Conservation (phyloP, 2,888 invertebrate genomes). For the Rotaria sp. region DNA sequence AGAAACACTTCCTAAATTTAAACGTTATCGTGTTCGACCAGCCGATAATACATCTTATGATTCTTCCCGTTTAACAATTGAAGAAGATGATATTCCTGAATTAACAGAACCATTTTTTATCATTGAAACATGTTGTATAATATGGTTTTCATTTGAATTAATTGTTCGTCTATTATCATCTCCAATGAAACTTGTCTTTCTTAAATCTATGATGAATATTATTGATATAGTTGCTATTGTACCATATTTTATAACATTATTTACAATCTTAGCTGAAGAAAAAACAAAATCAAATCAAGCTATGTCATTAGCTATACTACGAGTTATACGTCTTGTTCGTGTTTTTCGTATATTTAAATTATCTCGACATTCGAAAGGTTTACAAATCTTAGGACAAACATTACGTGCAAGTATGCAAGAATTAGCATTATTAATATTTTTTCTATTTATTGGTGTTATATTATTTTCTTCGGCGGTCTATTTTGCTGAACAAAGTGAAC, state of each 20-base stretch:
- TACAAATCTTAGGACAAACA: conserved; percentile 95
- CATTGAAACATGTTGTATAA: conserved; percentile 50
- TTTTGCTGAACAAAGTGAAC: conserved; percentile 86
- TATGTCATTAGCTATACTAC: conserved; percentile 75
- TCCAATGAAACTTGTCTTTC: conserved; percentile 79
- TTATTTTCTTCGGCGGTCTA: conserved; percentile 89
- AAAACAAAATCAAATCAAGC: conserved; percentile 65
- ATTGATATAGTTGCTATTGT: conserved; percentile 98
- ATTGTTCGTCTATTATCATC: conserved; percentile 46
- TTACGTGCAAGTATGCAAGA: conserved; percentile 98
- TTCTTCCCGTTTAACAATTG: conserved; percentile 31
- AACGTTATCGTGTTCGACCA: conserved; percentile 42
- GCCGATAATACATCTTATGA: conserved; percentile 34
- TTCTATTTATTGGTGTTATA: conserved; percentile 95
- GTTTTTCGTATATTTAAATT: conserved; percentile 99
- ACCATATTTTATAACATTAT: conserved; percentile 98
- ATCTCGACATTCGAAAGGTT: conserved; percentile 96
- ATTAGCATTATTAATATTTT: conserved; percentile 97
- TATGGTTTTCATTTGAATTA: conserved; percentile 54
- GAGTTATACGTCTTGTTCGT: conserved; percentile 95
- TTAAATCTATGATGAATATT: conserved; percentile 98
- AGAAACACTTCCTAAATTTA: conserved; percentile 56
- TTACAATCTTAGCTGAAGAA: conserved; percentile 93
- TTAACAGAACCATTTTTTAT: conserved; percentile 48
- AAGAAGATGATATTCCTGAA: conserved; percentile 40